A percentile compares a stretch with the other conserved stretches of the same genome.
phyloP scores from a whole-genome alignment of 2,888 invertebrate genomes.

The Papilio protenor region DNA sequence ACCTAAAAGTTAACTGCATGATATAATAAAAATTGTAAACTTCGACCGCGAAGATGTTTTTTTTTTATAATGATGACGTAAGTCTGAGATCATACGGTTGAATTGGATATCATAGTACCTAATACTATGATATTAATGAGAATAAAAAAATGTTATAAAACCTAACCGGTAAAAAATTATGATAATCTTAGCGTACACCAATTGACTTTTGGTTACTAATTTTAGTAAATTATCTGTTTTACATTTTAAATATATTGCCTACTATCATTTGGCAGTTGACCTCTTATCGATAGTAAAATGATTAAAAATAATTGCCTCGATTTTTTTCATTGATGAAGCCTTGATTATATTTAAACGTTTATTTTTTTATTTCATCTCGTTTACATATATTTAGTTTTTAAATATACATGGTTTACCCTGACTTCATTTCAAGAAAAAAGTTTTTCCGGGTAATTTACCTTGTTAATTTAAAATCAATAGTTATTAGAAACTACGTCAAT shows the following conservation, averaged over 20 bases:
- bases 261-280: background rate
- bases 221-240: background rate
- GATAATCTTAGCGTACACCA: background rate
- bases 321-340: background rate
- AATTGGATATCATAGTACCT: background rate
- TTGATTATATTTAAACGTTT: background rate
- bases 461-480: background rate
- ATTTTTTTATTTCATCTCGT: conserved; percentile 9
- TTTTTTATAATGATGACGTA: background rate
- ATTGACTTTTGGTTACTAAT: background rate
- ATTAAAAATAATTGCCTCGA: background rate
- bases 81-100: conserved; percentile 9
- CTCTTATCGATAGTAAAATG: background rate
- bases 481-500: background rate
- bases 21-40: background rate
- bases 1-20: conserved; percentile 1
- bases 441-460: conserved; percentile 6
- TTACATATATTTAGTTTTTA: conserved; percentile 2
- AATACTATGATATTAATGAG: background rate
- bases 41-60: background rate
- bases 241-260: background rate
- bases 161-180: background rate
- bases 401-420: background rate
- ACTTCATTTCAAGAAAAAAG: background rate
- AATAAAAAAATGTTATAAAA: background rate